A percentile compares a stretch with the other conserved stretches of the same genome.
Evolutionary conservation across 2,113 vertebrate species (phyloP).

Genomic region (Lota lota): DNA sequence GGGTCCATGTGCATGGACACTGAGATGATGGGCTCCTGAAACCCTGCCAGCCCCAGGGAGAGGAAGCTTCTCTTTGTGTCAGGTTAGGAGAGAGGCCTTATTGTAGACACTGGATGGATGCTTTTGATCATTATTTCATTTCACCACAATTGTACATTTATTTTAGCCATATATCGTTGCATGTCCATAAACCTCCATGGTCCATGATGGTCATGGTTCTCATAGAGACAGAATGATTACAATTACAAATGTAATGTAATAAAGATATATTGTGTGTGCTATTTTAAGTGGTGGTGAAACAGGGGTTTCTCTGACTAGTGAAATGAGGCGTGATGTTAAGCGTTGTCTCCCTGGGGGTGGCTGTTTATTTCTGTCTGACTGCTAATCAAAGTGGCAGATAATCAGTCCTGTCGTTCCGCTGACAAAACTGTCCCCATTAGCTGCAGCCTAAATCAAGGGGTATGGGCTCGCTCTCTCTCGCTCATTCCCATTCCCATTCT

Average conservation of each 20-base stretch:
- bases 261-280: background rate
- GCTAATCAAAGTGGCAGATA: constrained; percentile 20
- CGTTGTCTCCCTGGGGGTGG: constrained; percentile 8
- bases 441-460: constrained; percentile 20
- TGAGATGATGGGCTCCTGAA: too few species aligned
- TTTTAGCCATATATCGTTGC: too few species aligned
- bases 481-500: background rate
- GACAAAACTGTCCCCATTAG: constrained; percentile 41
- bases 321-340: constrained; percentile 10
- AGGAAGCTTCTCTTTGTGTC: too few species aligned
- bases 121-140: too few species aligned
- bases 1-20: background rate
- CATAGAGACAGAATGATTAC: too few species aligned
- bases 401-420: constrained; percentile 31
- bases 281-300: constrained; percentile 13
- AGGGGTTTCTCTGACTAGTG: constrained; percentile 16
- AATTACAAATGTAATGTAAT: background rate
- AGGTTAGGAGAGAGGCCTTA: too few species aligned
- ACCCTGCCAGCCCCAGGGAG: too few species aligned
- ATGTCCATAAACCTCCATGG: too few species aligned
- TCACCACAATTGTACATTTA: too few species aligned
- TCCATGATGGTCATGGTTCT: too few species aligned
- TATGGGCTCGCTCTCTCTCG: constrained; percentile 9
- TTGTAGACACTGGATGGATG: too few species aligned
- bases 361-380: constrained; percentile 30